phyloP scores from a whole-genome alignment of 2,113 vertebrate species.

The Labrus mixtus region DNA sequence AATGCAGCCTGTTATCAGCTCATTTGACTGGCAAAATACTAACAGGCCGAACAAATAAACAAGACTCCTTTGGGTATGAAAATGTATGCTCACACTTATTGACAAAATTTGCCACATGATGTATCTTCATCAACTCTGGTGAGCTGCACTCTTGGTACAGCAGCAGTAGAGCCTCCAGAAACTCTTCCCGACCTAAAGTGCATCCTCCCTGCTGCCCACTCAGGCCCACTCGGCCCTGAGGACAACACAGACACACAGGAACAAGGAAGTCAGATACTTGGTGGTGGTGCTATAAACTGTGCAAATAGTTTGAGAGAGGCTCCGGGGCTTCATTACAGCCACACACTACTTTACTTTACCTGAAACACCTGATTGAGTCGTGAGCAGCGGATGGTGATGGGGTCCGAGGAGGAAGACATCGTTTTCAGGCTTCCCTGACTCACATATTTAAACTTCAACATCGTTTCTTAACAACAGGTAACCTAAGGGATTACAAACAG shows the following conservation, averaged over 20 bases:
- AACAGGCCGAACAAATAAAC: too few relatives aligned
- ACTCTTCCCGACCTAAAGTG: constrained; percentile 88
- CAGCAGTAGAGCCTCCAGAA: constrained; percentile 92
- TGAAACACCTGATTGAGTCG: constrained; percentile 92
- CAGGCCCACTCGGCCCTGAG: constrained; percentile 88
- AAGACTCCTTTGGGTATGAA: not conserved
- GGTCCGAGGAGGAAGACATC: constrained; percentile 72
- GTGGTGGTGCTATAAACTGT: not conserved
- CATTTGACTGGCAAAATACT: not conserved
- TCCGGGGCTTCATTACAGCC: not conserved
- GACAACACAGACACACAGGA: constrained; percentile 28
- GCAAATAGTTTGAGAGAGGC: not conserved
- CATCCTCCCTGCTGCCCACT: constrained; percentile 83
- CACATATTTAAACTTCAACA: constrained; percentile 96
- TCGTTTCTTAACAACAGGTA: constrained; percentile 56
- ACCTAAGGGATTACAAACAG: constrained; percentile 21
- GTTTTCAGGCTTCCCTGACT: constrained; percentile 75
- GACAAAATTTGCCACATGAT: constrained; percentile 92
- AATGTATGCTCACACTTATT: constrained; percentile 89
- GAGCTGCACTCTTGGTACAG: constrained; percentile 93
- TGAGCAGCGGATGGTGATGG: constrained; percentile 89
- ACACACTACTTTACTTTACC: constrained; percentile 78
- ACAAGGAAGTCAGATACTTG: constrained; percentile 14
- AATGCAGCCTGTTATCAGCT: not conserved
- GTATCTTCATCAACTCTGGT: constrained; percentile 92